phyloP scores from a whole-genome alignment of 1,140 invertebrate genomes.

The Nebria ingens region DNA sequence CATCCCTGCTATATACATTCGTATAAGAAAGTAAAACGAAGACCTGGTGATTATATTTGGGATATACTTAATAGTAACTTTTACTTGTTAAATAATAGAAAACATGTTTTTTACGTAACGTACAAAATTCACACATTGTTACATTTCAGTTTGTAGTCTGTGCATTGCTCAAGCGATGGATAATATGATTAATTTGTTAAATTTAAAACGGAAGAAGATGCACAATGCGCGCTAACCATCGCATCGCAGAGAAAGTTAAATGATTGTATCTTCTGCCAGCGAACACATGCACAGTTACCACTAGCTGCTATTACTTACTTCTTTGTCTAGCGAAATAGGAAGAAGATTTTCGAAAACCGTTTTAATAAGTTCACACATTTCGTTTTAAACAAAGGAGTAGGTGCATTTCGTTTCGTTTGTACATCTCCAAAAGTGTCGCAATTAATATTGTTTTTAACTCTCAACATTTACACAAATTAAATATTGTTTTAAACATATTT shows the following conservation, averaged over 20 bases:
- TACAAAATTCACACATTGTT: neutral
- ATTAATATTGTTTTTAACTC: neutral
- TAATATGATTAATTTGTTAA: neutral
- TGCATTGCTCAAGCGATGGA: neutral
- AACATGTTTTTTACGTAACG: neutral
- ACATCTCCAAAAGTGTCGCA: neutral
- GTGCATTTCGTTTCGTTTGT: no score
- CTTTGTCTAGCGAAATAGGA: neutral
- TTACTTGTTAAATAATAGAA: neutral
- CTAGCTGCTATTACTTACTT: no score
- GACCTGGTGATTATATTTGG: neutral
- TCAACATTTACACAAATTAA: no score
- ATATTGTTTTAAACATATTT: no score
- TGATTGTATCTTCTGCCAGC: neutral
- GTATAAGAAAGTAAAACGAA: neutral
- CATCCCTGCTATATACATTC: neutral
- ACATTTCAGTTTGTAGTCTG: neutral
- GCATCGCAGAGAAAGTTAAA: neutral
- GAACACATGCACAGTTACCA: no score
- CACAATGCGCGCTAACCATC: neutral
- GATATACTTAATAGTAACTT: neutral
- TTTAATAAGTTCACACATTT: neutral
- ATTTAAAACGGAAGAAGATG: neutral
- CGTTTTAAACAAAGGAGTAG: neutral
- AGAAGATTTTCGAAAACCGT: neutral